These are phyloP conservation scores for Acleris holmiana DNA, from an alignment of 2,888 invertebrate species.

Conservation along the genomic window DNA sequence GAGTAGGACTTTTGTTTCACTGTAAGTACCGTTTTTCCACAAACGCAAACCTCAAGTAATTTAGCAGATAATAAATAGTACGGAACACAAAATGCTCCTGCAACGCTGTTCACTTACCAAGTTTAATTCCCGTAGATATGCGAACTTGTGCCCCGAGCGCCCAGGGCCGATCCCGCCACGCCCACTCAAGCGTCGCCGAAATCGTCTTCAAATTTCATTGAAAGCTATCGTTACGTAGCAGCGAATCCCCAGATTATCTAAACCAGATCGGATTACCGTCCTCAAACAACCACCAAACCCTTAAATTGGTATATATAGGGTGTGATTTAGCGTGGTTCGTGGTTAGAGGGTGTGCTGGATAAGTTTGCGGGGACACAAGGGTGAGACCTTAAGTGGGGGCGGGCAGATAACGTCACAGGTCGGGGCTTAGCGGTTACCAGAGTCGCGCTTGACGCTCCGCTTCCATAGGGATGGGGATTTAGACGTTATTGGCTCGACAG, in stretches of 20 bases:
- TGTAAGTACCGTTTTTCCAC: too few species aligned
- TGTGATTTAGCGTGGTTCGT: conserved; percentile 21
- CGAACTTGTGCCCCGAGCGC: not conserved
- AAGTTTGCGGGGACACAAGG: conserved; percentile 44
- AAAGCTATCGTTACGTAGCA: conserved; percentile 64
- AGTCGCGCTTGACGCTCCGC: conserved; percentile 77
- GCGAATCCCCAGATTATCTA: conserved; percentile 59
- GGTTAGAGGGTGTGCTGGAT: conserved; percentile 39
- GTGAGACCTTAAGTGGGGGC: conserved; percentile 53
- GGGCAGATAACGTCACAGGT: conserved; percentile 77
- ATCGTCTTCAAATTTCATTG: conserved; percentile 48
- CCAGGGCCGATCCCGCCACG: conserved; percentile 16
- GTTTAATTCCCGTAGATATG: not conserved
- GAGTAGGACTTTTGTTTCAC: too few species aligned
- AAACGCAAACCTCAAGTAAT: too few species aligned
- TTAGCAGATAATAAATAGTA: too few species aligned
- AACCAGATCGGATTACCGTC: conserved; percentile 27
- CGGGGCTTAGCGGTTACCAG: conserved; percentile 75
- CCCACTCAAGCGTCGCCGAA: conserved; percentile 32
- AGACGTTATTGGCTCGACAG: conserved; percentile 65
- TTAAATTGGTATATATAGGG: conserved; percentile 13
- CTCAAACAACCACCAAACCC: not conserved
- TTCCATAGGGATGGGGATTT: conserved; percentile 74
- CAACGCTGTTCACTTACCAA: too few species aligned
- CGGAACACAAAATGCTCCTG: too few species aligned